Evolutionary conservation across 2,888 invertebrate genomes (phyloP).

Genomic region (Plusia festucae): DNA sequence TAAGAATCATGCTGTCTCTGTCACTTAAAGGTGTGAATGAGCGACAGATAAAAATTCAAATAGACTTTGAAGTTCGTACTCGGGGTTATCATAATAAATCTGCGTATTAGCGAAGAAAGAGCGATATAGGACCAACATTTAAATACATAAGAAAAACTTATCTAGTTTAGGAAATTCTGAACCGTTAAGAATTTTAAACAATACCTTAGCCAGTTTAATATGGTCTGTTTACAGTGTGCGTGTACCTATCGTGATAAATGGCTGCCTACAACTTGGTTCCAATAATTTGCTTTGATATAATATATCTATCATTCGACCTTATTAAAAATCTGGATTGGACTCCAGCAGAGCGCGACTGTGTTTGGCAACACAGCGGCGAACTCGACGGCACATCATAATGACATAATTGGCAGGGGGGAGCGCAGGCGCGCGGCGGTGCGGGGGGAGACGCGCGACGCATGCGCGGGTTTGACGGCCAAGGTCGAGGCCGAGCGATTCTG

Average conservation of each 20-base stretch:
- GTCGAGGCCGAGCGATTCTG: conserved; percentile 88
- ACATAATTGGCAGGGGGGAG: conserved; percentile 85
- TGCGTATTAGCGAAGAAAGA: no score
- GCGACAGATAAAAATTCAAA: no score
- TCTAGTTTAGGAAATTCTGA: background rate
- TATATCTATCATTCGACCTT: conserved; percentile 49
- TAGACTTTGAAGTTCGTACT: no score
- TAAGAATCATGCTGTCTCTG: no score
- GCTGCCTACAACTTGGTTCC: conserved; percentile 24
- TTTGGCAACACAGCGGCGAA: conserved; percentile 82
- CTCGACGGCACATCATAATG: conserved; percentile 77
- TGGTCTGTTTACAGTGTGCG: background rate
- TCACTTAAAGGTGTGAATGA: no score
- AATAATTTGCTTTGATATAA: conserved; percentile 7
- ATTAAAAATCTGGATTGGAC: conserved; percentile 69
- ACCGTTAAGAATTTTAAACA: background rate
- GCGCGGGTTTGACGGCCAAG: conserved; percentile 89
- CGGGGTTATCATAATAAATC: no score
- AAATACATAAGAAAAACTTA: no score
- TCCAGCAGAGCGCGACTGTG: conserved; percentile 80
- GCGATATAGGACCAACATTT: no score
- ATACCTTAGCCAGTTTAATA: background rate
- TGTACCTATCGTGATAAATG: conserved; percentile 9
- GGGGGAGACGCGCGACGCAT: conserved; percentile 82
- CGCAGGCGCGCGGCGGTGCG: conserved; percentile 62